Base-by-base conservation (phyloP, 2,797 vertebrate genomes). In the Capromys pilorides region DNA sequence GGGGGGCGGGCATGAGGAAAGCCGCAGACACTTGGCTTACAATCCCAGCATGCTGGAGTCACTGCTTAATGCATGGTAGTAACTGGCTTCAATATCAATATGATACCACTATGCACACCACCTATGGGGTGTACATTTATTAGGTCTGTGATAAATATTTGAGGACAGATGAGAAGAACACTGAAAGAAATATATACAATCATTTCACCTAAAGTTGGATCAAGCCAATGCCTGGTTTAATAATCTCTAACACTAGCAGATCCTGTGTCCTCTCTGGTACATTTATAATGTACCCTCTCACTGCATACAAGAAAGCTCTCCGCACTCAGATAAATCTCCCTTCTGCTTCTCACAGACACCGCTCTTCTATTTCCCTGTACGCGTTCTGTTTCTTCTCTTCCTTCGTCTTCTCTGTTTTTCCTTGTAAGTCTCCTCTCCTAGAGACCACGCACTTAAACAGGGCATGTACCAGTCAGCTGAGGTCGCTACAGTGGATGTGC, bases 1-100 rank as follows among this genome's bases (percentile, higher is more conserved):
- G n/a, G n/a, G n/a, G n/a, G n/a, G n/a, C n/a, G 24, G 91, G 81
- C 88, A 85, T 39, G 36, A 88, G 45, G 49, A 95, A 66, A 88
- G 9, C 54, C 82, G 7, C 84, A 59, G 62, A 88, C 49, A 84
- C 66, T 86, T 82, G 54, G 13, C 64, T 83, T 82, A 78, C 49
- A 88, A 45, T 78, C 66, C 57, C 4, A 67, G 69, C 41, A 59
- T 36, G 24, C 41, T 69, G 22, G 31, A 77, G 73, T 69, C 66
- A 84, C 39, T 77, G 77, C 39, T 66, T 67, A 73, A n/a, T 67
- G 88, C 33, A 80, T 66, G 21, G 78, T 5, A 88, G 54, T 51
- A 80, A 79, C 0, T 59, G 64, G 57, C 78, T 11, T 71, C 69
- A 71, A 22, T 21, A 71, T 80, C 66, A 89, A 86, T 61, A 75